phyloP scores from a whole-genome alignment of 2,797 vertebrate species.

The Anguilla anguilla region DNA sequence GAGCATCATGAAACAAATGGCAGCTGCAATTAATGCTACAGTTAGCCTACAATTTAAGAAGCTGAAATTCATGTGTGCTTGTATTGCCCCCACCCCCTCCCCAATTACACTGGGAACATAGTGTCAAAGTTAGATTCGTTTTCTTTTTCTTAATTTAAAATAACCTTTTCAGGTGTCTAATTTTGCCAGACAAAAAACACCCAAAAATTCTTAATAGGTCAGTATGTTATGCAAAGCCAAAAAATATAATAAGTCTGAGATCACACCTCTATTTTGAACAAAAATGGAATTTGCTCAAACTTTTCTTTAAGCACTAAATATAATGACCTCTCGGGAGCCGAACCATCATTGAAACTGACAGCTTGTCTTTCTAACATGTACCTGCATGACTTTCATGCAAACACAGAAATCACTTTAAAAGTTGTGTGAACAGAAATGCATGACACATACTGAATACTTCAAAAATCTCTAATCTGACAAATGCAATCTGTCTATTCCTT shows the following conservation, averaged over 20 bases:
- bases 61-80: not conserved
- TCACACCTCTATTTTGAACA: not conserved
- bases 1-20: not conserved
- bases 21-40: not conserved
- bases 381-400: not conserved
- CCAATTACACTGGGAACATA: not conserved
- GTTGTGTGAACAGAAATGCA: not conserved
- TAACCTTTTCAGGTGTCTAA: conserved; percentile 14
- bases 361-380: conserved; percentile 13
- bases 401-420: conserved; percentile 13
- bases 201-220: not conserved
- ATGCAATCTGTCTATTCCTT: conserved; percentile 44
- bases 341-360: conserved; percentile 11
- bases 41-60: not conserved
- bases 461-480: conserved; percentile 50
- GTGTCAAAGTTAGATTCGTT: not conserved
- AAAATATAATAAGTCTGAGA: not conserved
- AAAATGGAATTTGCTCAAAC: not conserved
- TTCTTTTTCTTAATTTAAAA: not conserved
- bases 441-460: conserved; percentile 17
- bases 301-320: conserved; percentile 14
- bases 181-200: not conserved
- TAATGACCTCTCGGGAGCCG: not conserved
- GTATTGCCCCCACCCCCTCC: too few relatives aligned
- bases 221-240: not conserved